Evolutionary conservation across 2,888 invertebrate species (phyloP), one percentile per base, ranked within the genome.

Genomic region (Platycheirus rosarum): DNA sequence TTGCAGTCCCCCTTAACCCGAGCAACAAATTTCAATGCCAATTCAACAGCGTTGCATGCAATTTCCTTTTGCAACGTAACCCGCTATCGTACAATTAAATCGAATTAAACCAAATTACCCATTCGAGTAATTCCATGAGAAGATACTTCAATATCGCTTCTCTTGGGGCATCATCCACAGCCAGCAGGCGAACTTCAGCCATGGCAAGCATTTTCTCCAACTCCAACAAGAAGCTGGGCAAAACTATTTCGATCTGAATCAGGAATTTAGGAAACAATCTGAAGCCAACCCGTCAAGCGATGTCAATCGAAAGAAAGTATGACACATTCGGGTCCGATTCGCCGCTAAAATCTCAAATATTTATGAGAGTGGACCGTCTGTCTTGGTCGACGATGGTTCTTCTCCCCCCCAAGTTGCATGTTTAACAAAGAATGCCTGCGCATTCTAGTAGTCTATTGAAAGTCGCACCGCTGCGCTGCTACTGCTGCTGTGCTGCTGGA

Each of bases 261-360:
- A 71, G 71, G 82, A 82, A 77, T 82, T 77, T 77, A 77, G 77
- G 75, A 77, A 68, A 71, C 23, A 82, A 68, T 82, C 73, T 82
- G 71, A n/a, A n/a, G 77, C 82, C 77, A 82, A 77, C 29, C 82
- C 76, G 82, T 82, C 82, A 82, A 18, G 49, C 53, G 57, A 66
- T 77, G 82, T 82, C 82, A 82, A 77, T 71, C 73, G 77, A 55
- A 71, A 77, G 82, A 82, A 82, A 82, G 82, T 82, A 77, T 80
- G 80, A 80, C 76, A 80, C 76, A 66, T 70, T 76, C 71, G 55
- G 77, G 77, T 82, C 73, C 77, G 73, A 77, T 55, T 82, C 73
- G 51, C 46, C 42, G 68, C 49, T 65, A 82, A 77, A 82, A 77
- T 82, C 49, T 77, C 77, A 82, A 82, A 82, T 82, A 82, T 82